Percentiles rank a stretch among this genome's conserved stretches.
Evolutionary conservation across 2,113 vertebrate genomes (phyloP).

Genomic region (Psammodynastes pulverulentus): DNA sequence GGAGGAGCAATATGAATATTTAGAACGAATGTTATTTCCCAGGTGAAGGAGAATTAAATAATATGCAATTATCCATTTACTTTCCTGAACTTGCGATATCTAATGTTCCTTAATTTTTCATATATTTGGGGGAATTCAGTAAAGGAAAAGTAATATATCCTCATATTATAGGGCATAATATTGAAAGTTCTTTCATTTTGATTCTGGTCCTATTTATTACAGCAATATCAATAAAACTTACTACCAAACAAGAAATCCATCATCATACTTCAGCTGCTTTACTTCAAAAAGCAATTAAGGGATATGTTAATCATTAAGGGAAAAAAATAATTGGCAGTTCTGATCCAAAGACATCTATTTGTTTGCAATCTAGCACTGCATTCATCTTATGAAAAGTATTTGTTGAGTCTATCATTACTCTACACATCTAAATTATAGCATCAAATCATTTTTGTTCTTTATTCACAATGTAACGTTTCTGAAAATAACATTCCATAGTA

Average conservation of each 20-base stretch:
- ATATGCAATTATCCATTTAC: neutral
- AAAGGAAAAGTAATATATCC: neutral
- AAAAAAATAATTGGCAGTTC: conserved; percentile 1
- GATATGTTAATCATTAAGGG: neutral
- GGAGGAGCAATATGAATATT: neutral
- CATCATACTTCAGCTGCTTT: neutral
- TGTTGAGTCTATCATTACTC: conserved; percentile 52
- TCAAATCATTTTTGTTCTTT: conserved; percentile 49
- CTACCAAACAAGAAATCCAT: neutral
- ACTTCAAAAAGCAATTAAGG: neutral
- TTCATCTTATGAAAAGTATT: conserved; percentile 51
- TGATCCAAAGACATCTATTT: conserved; percentile 46
- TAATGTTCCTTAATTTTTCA: neutral
- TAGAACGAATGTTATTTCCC: neutral
- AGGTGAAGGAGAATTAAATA: neutral
- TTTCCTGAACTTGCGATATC: rapidly evolving
- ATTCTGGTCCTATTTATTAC: neutral
- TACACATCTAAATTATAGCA: conserved; percentile 49
- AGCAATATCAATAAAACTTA: neutral
- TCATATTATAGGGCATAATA: neutral
- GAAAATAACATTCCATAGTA: conserved; percentile 23
- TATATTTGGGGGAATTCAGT: neutral
- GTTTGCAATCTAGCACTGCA: conserved; percentile 51
- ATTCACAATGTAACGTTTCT: conserved; percentile 47
- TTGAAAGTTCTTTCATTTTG: neutral